Base-by-base conservation (phyloP, 2,113 vertebrate genomes). In the Cichladusa arquata region DNA sequence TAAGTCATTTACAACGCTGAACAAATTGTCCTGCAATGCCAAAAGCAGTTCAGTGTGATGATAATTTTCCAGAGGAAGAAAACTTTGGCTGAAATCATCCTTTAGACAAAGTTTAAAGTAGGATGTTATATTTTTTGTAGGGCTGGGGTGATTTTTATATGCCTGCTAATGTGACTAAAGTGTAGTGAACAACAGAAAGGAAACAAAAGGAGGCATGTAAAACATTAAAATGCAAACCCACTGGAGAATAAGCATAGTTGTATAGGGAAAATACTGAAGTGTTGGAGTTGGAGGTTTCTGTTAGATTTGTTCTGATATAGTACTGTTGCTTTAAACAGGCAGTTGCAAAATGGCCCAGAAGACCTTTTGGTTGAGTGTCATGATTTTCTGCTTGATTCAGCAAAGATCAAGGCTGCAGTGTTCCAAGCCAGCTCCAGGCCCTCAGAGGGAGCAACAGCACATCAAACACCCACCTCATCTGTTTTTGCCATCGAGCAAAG, bases 401-500 rank as follows among this genome's bases (percentile, higher is more conserved):
- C 47, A 82, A 47, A 92, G 58, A 50, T n/a, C 1, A 34, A 93
- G 86, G 76, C 74, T 86, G 54, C n/a, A 40, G 36, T 45, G 82
- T 94, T 94, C 86, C 79, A 60, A 88, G 90, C 56, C 70, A 93
- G 36, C 81, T 91, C 61, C 60, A 81, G 57, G 48, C 40, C 50
- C 72, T 71, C 62, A 57, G 66, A 82, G 62, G 40, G 62, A 96
- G 81, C 90, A 93, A 19, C 60, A 56, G 56, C 54, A 86, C 72
- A 65, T 90, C 86, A 93, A 88, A 93, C 64, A 83, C n/a, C 20
- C 45, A 90, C 54, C 81, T 93, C 74, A 77, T 86, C 64, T 94
- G 84, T 3, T 95, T 96, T 60, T 87, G 69, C 72, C 60, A 86
- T 94, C 72, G 64, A 91, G 36, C 45, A 86, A 71, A 92, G 82